Evolutionary conservation across 2,797 vertebrate genomes (phyloP), one percentile per base, ranked within the genome.

Genomic region (Balearica regulorum): DNA sequence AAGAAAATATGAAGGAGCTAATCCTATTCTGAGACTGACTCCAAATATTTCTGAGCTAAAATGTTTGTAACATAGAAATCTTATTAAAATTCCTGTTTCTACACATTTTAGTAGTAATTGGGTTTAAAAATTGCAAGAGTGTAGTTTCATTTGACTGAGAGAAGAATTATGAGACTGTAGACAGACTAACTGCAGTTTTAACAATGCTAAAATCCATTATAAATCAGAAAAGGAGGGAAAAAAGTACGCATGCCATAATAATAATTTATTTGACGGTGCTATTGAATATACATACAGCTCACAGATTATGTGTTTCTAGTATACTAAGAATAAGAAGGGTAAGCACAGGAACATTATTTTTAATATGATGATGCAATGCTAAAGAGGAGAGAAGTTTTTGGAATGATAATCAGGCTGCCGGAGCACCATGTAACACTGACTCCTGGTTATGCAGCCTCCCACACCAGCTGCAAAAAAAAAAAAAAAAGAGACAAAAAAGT

Each of bases 181-280:
- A 94, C 77, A 88, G 92, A 80, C 85, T 94, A 96, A 96, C 95
- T 93, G 93, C 91, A 60, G 75, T 93, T 97, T 85, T 95, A 95
- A 94, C 92, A 96, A 92, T 94, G 81, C 87, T 95, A 90, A 96
- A 96, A 77, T 91, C 85, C 80, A 61, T 90, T 91, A 88, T 96
- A 97, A 97, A 95, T 96, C 89, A 96, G 94, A 87, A 96, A 93
- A 91, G 90, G 79, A 94, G 87, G 92, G 72, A 70, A 91, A 91
- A 69, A 95, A 83, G 69, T 89, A 88, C 87, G 93, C 88, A 91
- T 90, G 76, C 89, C 93, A 87, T 94, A 95, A 90, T 57, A 76
- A 83, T 92, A 96, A 96, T 92, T 93, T 96, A 96, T 94, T 96
- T 96, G 94, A 89, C 2, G 37, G 83, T 90, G 44, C 64, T 93